Percentiles rank a stretch among this genome's conserved stretches.
Conservation (phyloP, 2,888 invertebrate genomes). For the Napeogenes inachia region DNA sequence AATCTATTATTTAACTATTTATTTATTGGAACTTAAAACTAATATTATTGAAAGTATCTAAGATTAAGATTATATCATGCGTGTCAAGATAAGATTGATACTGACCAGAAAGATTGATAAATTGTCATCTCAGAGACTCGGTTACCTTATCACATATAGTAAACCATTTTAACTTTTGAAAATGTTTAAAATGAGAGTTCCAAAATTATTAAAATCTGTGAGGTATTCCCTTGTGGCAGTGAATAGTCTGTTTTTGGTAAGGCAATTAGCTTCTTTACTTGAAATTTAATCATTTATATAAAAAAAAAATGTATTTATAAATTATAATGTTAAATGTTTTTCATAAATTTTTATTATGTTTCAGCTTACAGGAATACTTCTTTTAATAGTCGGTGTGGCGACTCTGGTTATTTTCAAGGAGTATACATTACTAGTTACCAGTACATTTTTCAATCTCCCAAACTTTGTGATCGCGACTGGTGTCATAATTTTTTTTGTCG, state of each 20-base stretch:
- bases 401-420: conserved; percentile 76
- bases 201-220: conserved; percentile 69
- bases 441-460: conserved; percentile 82
- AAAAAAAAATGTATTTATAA: neutral
- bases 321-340: neutral
- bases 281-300: neutral
- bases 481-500: conserved; percentile 81
- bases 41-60: conserved; percentile 12
- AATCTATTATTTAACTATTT: too few species aligned
- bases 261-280: conserved; percentile 35
- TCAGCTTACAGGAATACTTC: conserved; percentile 86
- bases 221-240: conserved; percentile 84
- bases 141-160: conserved; percentile 28
- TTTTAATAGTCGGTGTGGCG: conserved; percentile 83
- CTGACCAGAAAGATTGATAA: conserved; percentile 56
- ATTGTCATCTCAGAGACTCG: conserved; percentile 48
- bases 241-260: conserved; percentile 86
- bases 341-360: conserved; percentile 33
- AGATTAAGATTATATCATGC: conserved; percentile 53
- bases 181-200: conserved; percentile 70
- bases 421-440: conserved; percentile 79
- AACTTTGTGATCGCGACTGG: conserved; percentile 83
- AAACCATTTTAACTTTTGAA: conserved; percentile 27
- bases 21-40: too few species aligned
- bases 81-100: conserved; percentile 65